Evolutionary conservation across 2,113 vertebrate genomes (phyloP).

Genomic region (Stictonetta naevosa): DNA sequence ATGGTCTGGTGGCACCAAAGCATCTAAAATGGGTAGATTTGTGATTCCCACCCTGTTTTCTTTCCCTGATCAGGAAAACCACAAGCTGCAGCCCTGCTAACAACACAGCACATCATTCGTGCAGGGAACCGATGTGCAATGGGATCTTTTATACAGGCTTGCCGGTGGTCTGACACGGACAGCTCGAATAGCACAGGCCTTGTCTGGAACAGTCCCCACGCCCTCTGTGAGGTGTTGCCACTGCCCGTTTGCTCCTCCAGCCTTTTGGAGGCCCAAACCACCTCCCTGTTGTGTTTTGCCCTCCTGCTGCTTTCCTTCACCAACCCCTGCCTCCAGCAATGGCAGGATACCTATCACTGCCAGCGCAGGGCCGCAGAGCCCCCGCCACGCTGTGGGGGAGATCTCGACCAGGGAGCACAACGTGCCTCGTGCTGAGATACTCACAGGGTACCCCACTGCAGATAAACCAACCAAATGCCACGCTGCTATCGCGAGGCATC

Average conservation of each 20-base stretch:
- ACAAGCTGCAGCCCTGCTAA: background rate
- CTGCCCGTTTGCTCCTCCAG: background rate
- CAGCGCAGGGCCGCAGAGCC: background rate
- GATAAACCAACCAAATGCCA: rapidly evolving
- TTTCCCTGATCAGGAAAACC: background rate
- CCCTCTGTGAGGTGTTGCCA: background rate
- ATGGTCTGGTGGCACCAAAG: background rate
- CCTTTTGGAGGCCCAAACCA: slow-evolving; percentile 9
- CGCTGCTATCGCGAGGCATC: background rate
- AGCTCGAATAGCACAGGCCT: background rate
- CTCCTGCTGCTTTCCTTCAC: background rate
- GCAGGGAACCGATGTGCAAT: background rate
- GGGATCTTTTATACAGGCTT: background rate
- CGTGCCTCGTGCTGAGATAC: background rate
- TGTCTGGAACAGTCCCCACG: background rate
- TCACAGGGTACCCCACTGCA: background rate
- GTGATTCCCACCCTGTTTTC: background rate
- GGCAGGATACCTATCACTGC: background rate
- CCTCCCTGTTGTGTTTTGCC: background rate
- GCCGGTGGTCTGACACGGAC: background rate
- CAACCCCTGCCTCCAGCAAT: background rate
- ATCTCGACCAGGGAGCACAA: background rate
- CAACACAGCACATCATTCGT: background rate
- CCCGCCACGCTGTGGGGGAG: background rate
- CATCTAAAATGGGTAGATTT: background rate